Conservation (phyloP, 1,140 invertebrate species). For the Zaprionus ornatus region DNA sequence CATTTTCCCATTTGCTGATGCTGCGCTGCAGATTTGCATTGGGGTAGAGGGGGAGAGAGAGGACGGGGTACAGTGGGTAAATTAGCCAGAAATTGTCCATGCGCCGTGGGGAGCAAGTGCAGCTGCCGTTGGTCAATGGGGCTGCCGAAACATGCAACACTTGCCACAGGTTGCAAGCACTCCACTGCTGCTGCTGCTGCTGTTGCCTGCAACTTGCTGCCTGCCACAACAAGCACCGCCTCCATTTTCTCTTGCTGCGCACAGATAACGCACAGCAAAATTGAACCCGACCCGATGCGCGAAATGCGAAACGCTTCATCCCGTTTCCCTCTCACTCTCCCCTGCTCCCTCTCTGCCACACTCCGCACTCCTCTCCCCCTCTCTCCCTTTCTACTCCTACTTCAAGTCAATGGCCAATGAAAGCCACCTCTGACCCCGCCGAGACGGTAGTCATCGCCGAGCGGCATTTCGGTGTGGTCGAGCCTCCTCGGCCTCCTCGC, state of each 20-base stretch:
- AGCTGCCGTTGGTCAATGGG: conserved; percentile 66
- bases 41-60: neutral
- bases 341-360: neutral
- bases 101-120: conserved; percentile 66
- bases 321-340: neutral
- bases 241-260: conserved; percentile 25
- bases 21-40: conserved; percentile 50
- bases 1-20: conserved; percentile 40
- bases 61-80: conserved; percentile 32
- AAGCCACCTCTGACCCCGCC: conserved; percentile 51
- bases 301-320: conserved; percentile 67
- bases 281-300: conserved; percentile 69
- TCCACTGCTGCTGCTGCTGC: neutral
- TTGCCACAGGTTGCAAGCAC: conserved; percentile 38
- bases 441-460: conserved; percentile 44
- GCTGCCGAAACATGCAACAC: conserved; percentile 70
- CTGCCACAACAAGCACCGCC: conserved; percentile 31
- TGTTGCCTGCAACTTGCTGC: conserved; percentile 15
- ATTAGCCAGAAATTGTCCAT: conserved; percentile 72
- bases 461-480: conserved; percentile 52
- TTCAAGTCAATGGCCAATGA: conserved; percentile 3
- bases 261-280: conserved; percentile 63
- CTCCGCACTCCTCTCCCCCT: neutral
- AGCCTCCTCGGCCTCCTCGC: neutral
- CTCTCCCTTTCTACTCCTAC: neutral